These are phyloP conservation scores for Amphiprion ocellaris DNA, from an alignment of 2,113 vertebrate genomes.

Conservation along the genomic window DNA sequence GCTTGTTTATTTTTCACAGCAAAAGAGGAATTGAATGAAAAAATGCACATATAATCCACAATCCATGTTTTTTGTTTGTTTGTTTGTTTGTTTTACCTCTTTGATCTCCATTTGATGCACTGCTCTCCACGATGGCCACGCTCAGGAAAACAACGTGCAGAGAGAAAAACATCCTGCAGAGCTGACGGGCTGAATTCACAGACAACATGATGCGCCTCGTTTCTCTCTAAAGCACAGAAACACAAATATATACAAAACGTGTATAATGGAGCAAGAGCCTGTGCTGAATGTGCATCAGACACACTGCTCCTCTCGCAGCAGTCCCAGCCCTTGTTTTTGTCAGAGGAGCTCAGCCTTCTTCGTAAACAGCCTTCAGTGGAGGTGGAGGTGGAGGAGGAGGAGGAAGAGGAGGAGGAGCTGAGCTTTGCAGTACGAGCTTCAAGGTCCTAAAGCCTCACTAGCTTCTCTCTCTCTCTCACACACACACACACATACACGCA, in stretches of 20 bases:
- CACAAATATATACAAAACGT: background rate
- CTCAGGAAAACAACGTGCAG: conserved; percentile 76
- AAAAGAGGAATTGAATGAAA: background rate
- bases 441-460: conserved; percentile 77
- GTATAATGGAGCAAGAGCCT: conserved; percentile 66
- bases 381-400: conserved; percentile 32
- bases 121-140: conserved; percentile 63
- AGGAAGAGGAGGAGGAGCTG: conserved; percentile 58
- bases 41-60: background rate
- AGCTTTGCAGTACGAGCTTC: conserved; percentile 58
- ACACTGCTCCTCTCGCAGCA: conserved; percentile 73
- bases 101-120: conserved; percentile 46
- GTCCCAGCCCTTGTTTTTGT: conserved; percentile 76
- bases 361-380: conserved; percentile 79
- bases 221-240: background rate
- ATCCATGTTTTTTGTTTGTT: no score
- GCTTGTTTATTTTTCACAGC: background rate
- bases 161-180: conserved; percentile 64
- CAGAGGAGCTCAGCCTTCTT: conserved; percentile 62
- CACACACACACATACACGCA: background rate
- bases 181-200: conserved; percentile 41
- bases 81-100: conserved; percentile 69
- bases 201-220: conserved; percentile 13
- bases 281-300: conserved; percentile 61
- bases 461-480: background rate